Percentiles rank a stretch among this genome's conserved stretches.
These are phyloP conservation scores for Gibbula magus DNA, from an alignment of 2,888 invertebrate species.

Conservation along the genomic window DNA sequence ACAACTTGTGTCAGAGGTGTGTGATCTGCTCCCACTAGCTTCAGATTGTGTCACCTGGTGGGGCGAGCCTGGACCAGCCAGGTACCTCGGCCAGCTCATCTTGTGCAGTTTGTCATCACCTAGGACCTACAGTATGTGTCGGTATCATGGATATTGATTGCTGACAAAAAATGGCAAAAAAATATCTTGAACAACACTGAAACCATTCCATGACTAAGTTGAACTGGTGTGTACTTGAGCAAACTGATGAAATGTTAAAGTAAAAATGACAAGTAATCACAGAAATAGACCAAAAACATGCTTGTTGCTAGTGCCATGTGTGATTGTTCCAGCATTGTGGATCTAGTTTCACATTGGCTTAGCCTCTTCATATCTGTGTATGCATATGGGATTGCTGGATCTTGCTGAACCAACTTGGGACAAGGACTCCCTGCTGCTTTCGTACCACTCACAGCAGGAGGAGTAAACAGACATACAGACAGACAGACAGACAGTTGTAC, in stretches of 20 bases:
- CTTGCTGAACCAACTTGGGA: not conserved
- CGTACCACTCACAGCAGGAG: not conserved
- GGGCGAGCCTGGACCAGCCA: conserved; percentile 6
- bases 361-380: conserved; percentile 1
- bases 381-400: conserved; percentile 2
- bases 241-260: conserved; percentile 11
- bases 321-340: conserved; percentile 13
- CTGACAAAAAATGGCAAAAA: not conserved
- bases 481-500: not conserved
- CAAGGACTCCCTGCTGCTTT: not conserved
- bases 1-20: conserved; percentile 1
- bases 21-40: not conserved
- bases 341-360: conserved; percentile 14
- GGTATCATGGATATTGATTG: conserved; percentile 11
- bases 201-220: conserved; percentile 18
- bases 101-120: conserved; percentile 16
- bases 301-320: conserved; percentile 19
- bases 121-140: not conserved
- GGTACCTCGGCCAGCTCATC: conserved; percentile 13
- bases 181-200: conserved; percentile 21
- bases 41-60: conserved; percentile 17
- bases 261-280: conserved; percentile 1
- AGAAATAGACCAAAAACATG: conserved; percentile 17
- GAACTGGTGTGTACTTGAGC: conserved; percentile 20
- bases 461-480: not conserved